phyloP scores from a whole-genome alignment of 2,888 invertebrate species.

The Drosophila mercatorum region DNA sequence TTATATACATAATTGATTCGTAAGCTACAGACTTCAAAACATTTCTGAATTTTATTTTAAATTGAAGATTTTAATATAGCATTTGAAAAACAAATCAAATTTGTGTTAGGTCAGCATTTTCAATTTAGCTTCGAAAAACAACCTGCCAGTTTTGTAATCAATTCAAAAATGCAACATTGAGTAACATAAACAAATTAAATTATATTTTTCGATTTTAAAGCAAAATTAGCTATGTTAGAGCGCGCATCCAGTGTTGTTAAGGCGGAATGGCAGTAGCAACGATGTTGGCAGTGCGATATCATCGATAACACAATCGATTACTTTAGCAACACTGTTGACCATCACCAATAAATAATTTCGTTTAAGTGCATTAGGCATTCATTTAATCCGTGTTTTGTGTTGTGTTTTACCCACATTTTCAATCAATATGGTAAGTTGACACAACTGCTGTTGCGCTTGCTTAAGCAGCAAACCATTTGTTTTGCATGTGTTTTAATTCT shows the following conservation, averaged over 20 bases:
- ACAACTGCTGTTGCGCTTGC: slow-evolving; percentile 3
- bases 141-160: neutral
- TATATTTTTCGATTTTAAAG: neutral
- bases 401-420: slow-evolving; percentile 55
- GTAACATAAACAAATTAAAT: neutral
- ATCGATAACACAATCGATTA: slow-evolving; percentile 36
- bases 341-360: slow-evolving; percentile 53
- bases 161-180: neutral
- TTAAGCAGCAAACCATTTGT: slow-evolving; percentile 1
- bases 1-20: too few species aligned
- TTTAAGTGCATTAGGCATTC: slow-evolving; percentile 57
- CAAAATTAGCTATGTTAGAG: neutral
- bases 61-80: too few species aligned
- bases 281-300: slow-evolving; percentile 19
- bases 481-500: slow-evolving; percentile 9
- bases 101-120: neutral
- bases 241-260: slow-evolving; percentile 22
- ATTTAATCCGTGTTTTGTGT: slow-evolving; percentile 73
- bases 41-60: too few species aligned
- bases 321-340: slow-evolving; percentile 3
- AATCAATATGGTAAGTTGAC: slow-evolving; percentile 69
- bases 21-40: too few species aligned
- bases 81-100: too few species aligned
- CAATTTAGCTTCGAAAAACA: neutral
- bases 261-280: neutral